Conservation (phyloP, 2,797 vertebrate genomes). For the Sciurus carolinensis region DNA sequence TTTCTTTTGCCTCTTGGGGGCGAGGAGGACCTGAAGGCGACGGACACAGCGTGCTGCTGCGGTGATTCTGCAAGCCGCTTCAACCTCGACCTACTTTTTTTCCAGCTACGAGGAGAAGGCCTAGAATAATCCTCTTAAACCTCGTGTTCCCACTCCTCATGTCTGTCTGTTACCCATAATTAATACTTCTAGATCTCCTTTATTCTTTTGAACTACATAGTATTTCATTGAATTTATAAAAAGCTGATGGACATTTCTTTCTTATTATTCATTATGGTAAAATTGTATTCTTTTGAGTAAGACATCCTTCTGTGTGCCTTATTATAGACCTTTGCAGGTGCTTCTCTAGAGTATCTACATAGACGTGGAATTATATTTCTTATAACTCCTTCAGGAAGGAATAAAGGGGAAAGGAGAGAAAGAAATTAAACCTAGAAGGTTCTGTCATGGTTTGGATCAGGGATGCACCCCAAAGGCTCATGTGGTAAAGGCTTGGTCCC, state of each 20-base stretch:
- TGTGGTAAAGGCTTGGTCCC: neutral
- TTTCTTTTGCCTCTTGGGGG: conserved; percentile 57
- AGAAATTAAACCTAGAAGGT: neutral
- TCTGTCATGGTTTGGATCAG: neutral
- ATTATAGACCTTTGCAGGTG: neutral
- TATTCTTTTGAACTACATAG: neutral
- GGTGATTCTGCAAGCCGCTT: too few species aligned
- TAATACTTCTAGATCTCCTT: neutral
- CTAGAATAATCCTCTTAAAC: too few species aligned
- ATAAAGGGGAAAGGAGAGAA: neutral
- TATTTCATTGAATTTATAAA: neutral
- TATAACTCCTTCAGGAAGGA: neutral
- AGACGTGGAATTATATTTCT: neutral
- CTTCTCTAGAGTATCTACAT: neutral
- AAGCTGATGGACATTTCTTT: neutral
- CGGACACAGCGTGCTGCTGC: too few species aligned
- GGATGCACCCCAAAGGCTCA: neutral
- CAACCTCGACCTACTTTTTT: too few species aligned
- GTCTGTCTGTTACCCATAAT: too few species aligned
- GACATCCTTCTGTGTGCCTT: neutral
- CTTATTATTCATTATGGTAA: neutral
- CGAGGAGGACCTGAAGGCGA: too few species aligned
- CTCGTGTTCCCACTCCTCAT: too few species aligned
- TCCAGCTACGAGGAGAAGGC: too few species aligned
- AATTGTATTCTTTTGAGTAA: neutral